Conservation (phyloP, 2,113 vertebrate genomes). For the Edolisoma coerulescens region DNA sequence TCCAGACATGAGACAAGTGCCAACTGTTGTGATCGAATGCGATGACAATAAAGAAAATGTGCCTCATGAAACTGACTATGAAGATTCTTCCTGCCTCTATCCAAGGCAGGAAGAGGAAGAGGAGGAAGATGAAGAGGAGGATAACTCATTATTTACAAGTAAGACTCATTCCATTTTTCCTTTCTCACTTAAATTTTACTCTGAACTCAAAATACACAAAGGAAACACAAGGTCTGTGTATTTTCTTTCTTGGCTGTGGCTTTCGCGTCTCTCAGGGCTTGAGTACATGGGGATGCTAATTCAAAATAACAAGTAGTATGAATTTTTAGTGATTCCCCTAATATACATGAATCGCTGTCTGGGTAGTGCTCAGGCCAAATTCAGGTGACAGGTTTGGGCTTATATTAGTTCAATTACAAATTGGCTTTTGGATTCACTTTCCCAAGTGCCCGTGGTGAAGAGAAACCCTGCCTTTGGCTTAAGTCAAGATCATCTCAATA, state of each 20-base stretch:
- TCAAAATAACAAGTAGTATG: not conserved
- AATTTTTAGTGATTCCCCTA: not conserved
- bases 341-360: not conserved
- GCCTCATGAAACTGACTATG: slow-evolving; percentile 91
- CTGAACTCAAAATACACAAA: not conserved
- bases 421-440: not conserved
- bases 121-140: slow-evolving; percentile 90
- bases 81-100: slow-evolving; percentile 92
- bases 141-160: slow-evolving; percentile 89
- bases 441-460: not conserved
- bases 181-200: not conserved
- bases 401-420: not conserved
- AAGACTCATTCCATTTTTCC: not conserved
- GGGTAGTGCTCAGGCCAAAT: not conserved
- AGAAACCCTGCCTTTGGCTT: not conserved
- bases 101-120: slow-evolving; percentile 88
- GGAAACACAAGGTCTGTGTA: not conserved
- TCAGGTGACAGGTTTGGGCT: not conserved
- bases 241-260: not conserved
- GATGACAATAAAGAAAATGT: slow-evolving; percentile 98
- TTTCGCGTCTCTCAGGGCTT: not conserved
- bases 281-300: not conserved
- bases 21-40: slow-evolving; percentile 93
- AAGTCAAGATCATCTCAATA: not conserved
- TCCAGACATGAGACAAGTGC: slow-evolving; percentile 89